These are phyloP conservation scores for Lepisosteus oculatus DNA, from an alignment of 2,113 vertebrate genomes.

Conservation along the genomic window DNA sequence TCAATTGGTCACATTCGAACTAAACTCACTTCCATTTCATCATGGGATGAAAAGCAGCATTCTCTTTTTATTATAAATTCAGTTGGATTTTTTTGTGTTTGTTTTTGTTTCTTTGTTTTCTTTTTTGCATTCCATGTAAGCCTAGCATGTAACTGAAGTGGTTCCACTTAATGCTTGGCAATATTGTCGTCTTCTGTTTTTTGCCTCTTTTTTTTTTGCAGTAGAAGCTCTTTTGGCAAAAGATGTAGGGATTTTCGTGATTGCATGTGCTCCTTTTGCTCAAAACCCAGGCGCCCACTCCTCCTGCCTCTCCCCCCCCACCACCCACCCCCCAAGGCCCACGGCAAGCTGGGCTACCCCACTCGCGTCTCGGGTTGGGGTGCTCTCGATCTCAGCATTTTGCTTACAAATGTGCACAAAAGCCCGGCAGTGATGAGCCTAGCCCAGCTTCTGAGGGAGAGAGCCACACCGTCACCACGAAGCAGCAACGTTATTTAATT, in stretches of 20 bases:
- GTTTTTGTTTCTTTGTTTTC: neutral
- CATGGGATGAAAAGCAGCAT: constrained; percentile 23
- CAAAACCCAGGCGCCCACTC: neutral
- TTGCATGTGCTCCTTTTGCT: neutral
- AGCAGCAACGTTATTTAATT: no score
- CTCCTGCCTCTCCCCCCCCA: neutral
- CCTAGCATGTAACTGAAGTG: constrained; percentile 1
- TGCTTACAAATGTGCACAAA: no score
- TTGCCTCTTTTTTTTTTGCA: constrained; percentile 8
- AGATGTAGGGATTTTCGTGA: neutral
- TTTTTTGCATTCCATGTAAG: constrained; percentile 21
- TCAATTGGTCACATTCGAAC: constrained; percentile 17
- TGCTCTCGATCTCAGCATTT: no score
- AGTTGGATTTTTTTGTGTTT: neutral
- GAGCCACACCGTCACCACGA: no score
- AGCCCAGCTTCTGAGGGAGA: no score
- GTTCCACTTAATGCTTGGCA: constrained; percentile 24
- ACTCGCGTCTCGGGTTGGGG: no score
- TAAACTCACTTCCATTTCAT: constrained; percentile 14
- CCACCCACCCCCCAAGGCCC: neutral
- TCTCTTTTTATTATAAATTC: neutral
- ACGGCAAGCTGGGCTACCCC: no score
- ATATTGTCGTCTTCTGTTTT: neutral
- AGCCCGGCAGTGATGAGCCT: no score
- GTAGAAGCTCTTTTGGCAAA: constrained; percentile 31